Percentiles rank a stretch among this genome's conserved stretches.
Conservation (phyloP, 1,140 invertebrate genomes). For the Sarcophaga bullata region DNA sequence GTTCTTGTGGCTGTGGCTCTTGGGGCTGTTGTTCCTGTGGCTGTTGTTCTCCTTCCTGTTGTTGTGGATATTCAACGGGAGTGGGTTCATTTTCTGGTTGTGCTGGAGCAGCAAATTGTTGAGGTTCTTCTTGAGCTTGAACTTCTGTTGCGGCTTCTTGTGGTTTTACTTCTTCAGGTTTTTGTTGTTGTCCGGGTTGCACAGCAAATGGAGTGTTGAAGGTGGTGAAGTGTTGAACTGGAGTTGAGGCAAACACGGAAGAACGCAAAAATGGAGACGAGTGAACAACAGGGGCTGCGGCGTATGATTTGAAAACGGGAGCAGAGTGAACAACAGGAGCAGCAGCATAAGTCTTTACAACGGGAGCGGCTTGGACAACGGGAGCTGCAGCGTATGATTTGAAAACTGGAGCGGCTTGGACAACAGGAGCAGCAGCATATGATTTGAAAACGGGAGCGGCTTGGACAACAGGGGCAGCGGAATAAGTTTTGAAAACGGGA, state of each 20-base stretch:
- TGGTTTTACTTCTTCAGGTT: constrained; percentile 49
- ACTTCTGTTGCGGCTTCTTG: constrained; percentile 46
- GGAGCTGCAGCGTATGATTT: neutral
- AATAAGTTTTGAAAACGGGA: constrained; percentile 53
- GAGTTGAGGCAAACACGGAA: neutral
- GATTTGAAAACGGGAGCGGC: constrained; percentile 63
- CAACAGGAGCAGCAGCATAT: constrained; percentile 45
- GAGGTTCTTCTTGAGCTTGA: constrained; percentile 50
- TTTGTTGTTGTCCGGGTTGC: constrained; percentile 46
- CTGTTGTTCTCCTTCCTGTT: constrained; percentile 48
- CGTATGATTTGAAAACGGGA: neutral
- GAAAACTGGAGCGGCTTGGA: constrained; percentile 42
- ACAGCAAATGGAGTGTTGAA: constrained; percentile 8
- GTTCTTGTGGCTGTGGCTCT: constrained; percentile 48
- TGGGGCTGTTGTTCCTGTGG: constrained; percentile 51
- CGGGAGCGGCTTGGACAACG: neutral
- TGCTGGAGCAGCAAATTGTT: constrained; percentile 48
- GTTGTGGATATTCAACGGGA: constrained; percentile 42
- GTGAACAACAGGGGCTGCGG: neutral
- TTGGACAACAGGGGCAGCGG: constrained; percentile 63
- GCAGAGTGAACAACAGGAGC: constrained; percentile 21
- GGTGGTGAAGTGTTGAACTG: constrained; percentile 21
- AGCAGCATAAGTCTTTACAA: neutral
- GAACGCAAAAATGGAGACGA: neutral
- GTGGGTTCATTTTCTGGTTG: constrained; percentile 56